Evolutionary conservation across 2,113 vertebrate species (phyloP).

Genomic region (Coptodon bakossiorum): DNA sequence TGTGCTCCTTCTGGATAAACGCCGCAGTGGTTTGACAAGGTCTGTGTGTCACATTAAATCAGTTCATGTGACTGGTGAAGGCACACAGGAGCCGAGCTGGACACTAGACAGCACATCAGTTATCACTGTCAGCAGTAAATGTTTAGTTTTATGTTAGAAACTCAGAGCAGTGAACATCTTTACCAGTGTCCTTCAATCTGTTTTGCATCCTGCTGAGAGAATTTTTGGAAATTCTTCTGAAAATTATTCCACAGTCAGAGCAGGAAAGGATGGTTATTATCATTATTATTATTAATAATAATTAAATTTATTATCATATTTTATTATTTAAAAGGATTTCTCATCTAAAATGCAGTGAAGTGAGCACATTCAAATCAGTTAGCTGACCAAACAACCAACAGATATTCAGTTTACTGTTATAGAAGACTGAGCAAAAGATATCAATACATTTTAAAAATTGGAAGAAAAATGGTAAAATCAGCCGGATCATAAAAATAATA

Average conservation of each 20-base stretch:
- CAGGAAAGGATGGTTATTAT: neutral
- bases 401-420: neutral
- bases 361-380: neutral
- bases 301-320: neutral
- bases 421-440: neutral
- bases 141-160: neutral
- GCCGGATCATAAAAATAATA: neutral
- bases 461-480: neutral
- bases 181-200: neutral
- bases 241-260: neutral
- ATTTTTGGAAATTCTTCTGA: fast-evolving
- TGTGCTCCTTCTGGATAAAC: neutral
- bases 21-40: neutral
- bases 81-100: neutral
- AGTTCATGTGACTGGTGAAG: neutral
- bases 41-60: neutral
- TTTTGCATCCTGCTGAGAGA: fast-evolving
- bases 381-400: fast-evolving
- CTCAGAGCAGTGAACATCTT: neutral
- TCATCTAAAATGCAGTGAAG: neutral
- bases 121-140: neutral
- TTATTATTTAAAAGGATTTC: neutral
- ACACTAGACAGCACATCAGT: neutral
- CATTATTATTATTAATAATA: neutral
- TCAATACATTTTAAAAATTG: neutral